These are phyloP conservation scores for Aphidoletes aphidimyza DNA, from an alignment of 2,888 invertebrate species.

Conservation along the genomic window DNA sequence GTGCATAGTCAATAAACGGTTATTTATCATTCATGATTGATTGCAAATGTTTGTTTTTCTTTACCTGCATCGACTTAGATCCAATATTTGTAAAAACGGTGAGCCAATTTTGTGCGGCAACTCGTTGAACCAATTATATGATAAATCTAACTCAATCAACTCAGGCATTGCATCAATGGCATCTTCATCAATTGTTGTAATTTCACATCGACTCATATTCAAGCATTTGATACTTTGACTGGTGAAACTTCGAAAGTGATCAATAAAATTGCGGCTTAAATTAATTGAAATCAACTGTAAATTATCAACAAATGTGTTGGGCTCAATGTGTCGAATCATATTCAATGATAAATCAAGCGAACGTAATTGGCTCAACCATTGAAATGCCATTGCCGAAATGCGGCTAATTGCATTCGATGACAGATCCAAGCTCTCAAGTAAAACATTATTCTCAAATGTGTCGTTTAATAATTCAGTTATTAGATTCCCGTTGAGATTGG, in stretches of 20 bases:
- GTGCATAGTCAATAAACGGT: no score
- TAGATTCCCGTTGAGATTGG: conserved; percentile 73
- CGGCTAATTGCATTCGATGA: conserved; percentile 74
- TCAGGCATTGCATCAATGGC: conserved; percentile 72
- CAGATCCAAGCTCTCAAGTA: conserved; percentile 72
- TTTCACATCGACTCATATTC: conserved; percentile 76
- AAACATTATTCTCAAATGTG: conserved; percentile 73
- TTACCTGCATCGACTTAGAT: conserved; percentile 66
- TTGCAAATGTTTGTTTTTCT: neutral
- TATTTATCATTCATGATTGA: neutral
- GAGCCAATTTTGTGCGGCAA: conserved; percentile 74
- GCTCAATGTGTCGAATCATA: conserved; percentile 71
- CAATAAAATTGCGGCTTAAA: conserved; percentile 75
- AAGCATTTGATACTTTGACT: conserved; percentile 71
- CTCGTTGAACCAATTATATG: conserved; percentile 73
- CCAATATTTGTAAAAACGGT: conserved; percentile 71
- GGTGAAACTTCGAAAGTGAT: conserved; percentile 70
- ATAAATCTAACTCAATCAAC: conserved; percentile 72
- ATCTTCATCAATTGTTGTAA: conserved; percentile 69
- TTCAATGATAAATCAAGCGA: conserved; percentile 78
- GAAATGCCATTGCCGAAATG: conserved; percentile 72
- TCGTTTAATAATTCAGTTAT: conserved; percentile 70
- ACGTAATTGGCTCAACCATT: conserved; percentile 70
- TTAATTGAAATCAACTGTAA: conserved; percentile 71
- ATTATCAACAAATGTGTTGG: conserved; percentile 72